phyloP scores from a whole-genome alignment of 2,797 vertebrate species.

The Sebastolobus altivelis region DNA sequence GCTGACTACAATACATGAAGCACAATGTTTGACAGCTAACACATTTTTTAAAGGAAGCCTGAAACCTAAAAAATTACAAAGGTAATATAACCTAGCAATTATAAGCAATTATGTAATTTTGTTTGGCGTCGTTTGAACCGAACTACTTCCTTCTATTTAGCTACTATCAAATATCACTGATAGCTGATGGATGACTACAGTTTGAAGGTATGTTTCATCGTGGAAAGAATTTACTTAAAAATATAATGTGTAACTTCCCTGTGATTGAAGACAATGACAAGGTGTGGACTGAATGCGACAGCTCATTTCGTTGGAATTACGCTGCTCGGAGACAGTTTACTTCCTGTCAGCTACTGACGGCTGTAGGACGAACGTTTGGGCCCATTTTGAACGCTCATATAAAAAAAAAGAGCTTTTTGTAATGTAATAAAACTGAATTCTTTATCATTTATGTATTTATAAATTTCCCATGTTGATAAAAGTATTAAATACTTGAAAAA shows the following conservation, averaged over 20 bases:
- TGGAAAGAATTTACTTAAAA: constrained; percentile 1
- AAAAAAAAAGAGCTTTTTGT: background rate
- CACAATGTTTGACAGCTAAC: no score
- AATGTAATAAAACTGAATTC: background rate
- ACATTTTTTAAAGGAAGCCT: no score
- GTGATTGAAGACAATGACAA: background rate
- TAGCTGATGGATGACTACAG: constrained; percentile 3
- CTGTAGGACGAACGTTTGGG: background rate
- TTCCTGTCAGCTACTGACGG: background rate
- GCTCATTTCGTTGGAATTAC: background rate
- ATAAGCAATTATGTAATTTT: background rate
- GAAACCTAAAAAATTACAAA: background rate
- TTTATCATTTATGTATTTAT: no score
- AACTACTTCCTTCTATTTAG: background rate
- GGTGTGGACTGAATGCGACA: constrained; percentile 5
- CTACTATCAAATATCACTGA: background rate
- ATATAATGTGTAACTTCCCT: background rate
- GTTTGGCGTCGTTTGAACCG: background rate
- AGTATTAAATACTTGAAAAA: no score
- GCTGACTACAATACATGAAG: no score
- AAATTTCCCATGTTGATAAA: no score
- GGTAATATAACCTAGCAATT: background rate
- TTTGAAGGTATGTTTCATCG: background rate
- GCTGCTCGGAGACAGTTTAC: constrained; percentile 22
- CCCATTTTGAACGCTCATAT: background rate